These are phyloP conservation scores for Netelia inedita DNA, from an alignment of 2,888 invertebrate species.

Conservation along the genomic window DNA sequence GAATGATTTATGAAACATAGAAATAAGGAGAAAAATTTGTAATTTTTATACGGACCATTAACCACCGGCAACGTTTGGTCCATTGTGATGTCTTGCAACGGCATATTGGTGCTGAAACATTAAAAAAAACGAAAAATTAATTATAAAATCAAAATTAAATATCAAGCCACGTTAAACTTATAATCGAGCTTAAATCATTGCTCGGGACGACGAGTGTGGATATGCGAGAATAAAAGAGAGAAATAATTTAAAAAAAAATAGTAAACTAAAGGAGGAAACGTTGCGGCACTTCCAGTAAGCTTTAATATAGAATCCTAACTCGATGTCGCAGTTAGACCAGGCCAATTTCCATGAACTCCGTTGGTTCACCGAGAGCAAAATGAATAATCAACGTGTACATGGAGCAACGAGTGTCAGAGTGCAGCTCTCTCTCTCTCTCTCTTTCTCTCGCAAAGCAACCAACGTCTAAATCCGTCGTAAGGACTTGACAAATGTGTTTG, in stretches of 20 bases:
- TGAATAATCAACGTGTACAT: conserved; percentile 73
- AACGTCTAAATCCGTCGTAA: conserved; percentile 58
- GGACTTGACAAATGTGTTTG: conserved; percentile 55
- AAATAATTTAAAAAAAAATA: background rate
- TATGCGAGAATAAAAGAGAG: conserved; percentile 42
- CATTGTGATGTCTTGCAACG: conserved; percentile 80
- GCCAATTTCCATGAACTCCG: conserved; percentile 74
- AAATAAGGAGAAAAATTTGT: background rate
- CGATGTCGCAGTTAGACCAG: conserved; percentile 65
- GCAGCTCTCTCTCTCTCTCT: conserved; percentile 16
- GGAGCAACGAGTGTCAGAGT: conserved; percentile 60
- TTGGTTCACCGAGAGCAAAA: conserved; percentile 71
- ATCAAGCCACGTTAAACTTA: background rate
- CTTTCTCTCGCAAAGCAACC: conserved; percentile 23
- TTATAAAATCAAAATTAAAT: background rate
- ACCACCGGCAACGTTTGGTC: conserved; percentile 76
- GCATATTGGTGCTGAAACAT: conserved; percentile 80
- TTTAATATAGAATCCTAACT: conserved; percentile 79
- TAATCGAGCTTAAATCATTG: background rate
- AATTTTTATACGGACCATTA: conserved; percentile 75
- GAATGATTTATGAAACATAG: background rate
- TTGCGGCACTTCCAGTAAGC: conserved; percentile 78
- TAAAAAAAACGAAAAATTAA: conserved; percentile 34
- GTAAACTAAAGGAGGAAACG: conserved; percentile 72
- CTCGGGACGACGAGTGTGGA: background rate